Base-by-base conservation (phyloP, 2,888 invertebrate genomes). In the Meandrusa payeni region DNA sequence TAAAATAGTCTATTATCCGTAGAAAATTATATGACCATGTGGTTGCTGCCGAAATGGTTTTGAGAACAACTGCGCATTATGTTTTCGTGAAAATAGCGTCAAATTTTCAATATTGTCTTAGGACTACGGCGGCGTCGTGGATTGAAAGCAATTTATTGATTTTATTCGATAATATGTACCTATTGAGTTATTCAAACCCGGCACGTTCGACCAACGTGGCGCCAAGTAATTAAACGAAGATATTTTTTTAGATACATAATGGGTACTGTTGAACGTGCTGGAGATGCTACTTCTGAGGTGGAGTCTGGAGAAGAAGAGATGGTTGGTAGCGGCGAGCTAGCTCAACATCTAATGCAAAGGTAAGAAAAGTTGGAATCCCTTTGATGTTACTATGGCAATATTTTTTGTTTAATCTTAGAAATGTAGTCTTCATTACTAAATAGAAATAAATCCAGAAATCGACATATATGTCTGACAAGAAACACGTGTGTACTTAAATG, bases 281-380 rank as follows among this genome's bases (percentile, higher is more conserved):
- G 90, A 49, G 91, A 92, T 69, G 90, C 90, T 64, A 90, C 90
- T 47, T 91, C 91, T 46, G 91, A 91, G 50, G 78, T 91, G 60
- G 93, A 93, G 68, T 91, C 92, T 27, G 90, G 90, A 22, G 93
- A 92, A 48, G 92, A 92, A 41, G 90, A 90, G 54, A 91, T 90
- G 60, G 88, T 88, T 28, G 81, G 86, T 10, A 83, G 89, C 32
- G 90, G 89, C 37, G 83, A 85, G 66, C 61, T 81, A 56, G 72
- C 86, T 42, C 73, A 77, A 59, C 77, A 82, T 58, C 69, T 83
- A 52, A 64, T 82, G 71, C 80, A 83, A 65, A 78, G 85, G 87
- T 87, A 59, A 59, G 57, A 48, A 39, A 45, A 33, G n/a, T n/a
- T n/a, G n/a, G n/a, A n/a, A n/a, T n/a, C n/a, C n/a, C n/a, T n/a